Evolutionary conservation across 2,888 invertebrate genomes (phyloP), one percentile per base, ranked within the genome.

Genomic region (Conus canariensis): DNA sequence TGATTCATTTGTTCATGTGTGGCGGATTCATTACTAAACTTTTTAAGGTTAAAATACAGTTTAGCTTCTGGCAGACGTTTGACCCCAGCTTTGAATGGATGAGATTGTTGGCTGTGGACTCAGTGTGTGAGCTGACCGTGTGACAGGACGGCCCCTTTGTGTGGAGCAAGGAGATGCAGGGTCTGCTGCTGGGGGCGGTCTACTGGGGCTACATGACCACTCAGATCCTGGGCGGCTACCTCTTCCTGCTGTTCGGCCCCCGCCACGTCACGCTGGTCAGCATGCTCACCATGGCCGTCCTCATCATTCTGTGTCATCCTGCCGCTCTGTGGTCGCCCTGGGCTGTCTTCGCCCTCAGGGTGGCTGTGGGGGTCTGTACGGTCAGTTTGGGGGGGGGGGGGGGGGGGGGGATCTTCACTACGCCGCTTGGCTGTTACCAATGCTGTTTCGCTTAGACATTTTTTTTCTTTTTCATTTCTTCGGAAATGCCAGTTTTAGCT

Each of bases 131-230:
- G 45, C 3, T 80, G 25, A 30, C 22, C n/a, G 8, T 30, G 30
- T 56, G 9, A 22, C 91, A 94, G 94, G 94, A 94, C 85, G 95
- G 95, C 5, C 97, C 97, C 91, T 97, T 97, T 90, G 95, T 96
- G 0, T 97, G 97, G 97, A 96, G 96, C 67, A 97, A 97, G 90
- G 94, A 95, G 10, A 95, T 96, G 22, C 97, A 97, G 93, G 97
- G 97, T 30, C 93, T 95, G 1, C 95, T 97, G 86, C 95, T 97
- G 6, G 97, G 97, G 10, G 96, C 97, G 14, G 97, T 97, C 94
- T 97, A 97, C 95, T 97, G 97, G 93, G 96, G 97, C 64, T 97
- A 97, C 93, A 92, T 96, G 82, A 91, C 95, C 82, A 95, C 92
- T 93, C 95, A 96, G 93, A 94, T 97, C 82, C 93, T 95, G 58